A percentile compares a stretch with the other conserved stretches of the same genome.
These are phyloP conservation scores for Sclerodermus sp. DNA, from an alignment of 2,888 invertebrate genomes.

Conservation along the genomic window DNA sequence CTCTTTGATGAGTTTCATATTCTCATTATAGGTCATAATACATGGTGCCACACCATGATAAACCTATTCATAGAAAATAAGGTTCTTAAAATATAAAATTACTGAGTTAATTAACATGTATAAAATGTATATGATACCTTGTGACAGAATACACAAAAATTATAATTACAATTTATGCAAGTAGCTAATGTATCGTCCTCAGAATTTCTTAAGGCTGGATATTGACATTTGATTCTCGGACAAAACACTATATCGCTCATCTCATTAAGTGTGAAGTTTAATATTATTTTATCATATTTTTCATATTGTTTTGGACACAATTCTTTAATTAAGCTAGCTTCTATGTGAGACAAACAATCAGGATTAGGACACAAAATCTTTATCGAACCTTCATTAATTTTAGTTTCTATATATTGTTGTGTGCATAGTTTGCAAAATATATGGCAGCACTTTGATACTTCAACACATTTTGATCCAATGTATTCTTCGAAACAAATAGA, in stretches of 20 bases:
- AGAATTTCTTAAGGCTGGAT: slow-evolving; percentile 26
- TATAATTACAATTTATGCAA: slow-evolving; percentile 35
- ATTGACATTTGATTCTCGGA: slow-evolving; percentile 34
- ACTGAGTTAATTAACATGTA: not conserved
- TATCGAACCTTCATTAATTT: slow-evolving; percentile 25
- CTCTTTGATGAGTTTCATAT: slow-evolving; percentile 22
- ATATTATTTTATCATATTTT: slow-evolving; percentile 31
- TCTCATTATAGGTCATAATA: slow-evolving; percentile 18
- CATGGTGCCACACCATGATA: slow-evolving; percentile 41
- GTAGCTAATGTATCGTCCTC: slow-evolving; percentile 29
- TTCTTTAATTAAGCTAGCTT: slow-evolving; percentile 19
- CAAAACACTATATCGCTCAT: slow-evolving; percentile 39
- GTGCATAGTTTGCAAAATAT: slow-evolving; percentile 35
- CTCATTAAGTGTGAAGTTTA: slow-evolving; percentile 22
- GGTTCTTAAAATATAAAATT: too few relatives aligned
- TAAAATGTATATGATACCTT: slow-evolving; percentile 28
- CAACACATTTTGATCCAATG: slow-evolving; percentile 28
- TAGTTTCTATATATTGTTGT: slow-evolving; percentile 24
- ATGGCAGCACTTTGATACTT: slow-evolving; percentile 30
- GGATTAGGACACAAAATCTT: slow-evolving; percentile 28
- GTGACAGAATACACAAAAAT: slow-evolving; percentile 39
- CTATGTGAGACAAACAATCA: slow-evolving; percentile 24
- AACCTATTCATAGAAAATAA: slow-evolving; percentile 19
- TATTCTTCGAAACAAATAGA: slow-evolving; percentile 32
- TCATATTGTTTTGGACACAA: slow-evolving; percentile 29